Base-by-base conservation (phyloP, 1,140 invertebrate species). In the Prorops nasuta region DNA sequence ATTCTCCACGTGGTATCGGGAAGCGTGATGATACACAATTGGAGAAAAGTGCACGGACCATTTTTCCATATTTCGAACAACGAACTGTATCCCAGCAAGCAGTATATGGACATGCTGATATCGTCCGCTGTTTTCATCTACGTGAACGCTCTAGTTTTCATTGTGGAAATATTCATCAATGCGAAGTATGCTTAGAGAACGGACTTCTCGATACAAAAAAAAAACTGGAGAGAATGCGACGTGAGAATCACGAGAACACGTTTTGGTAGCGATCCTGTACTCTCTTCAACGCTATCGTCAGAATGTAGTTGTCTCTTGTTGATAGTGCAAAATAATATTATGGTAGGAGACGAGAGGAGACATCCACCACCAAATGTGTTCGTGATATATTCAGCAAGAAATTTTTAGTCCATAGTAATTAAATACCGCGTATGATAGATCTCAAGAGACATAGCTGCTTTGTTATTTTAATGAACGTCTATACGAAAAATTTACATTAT, bases 1-100 rank as follows among this genome's bases (percentile, higher is more conserved):
- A 69, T 83, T 14, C 71, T 88, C 50, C 86, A 86, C 59, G 70
- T 86, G 1, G 79, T 84, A 2, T 81, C 85, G 0, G 85, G 80
- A 10, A 81, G 76, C 28, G 70, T 86, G 18, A 82, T 85, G 20
- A 78, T 86, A 41, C 80, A 83, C 56, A 83, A 82, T 74, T 82
- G 80, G 79, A 72, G 67, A 51, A 76, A 70, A 20, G 57, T 72
- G 7, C 44, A 64, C 28, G 56, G 64, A 3, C 58, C 61, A 34
- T 28, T 10, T 6, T 69, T 69, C 44, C 61, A 64, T 32, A 67
- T 75, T 15, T 64, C 71, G 36, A 79, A 79, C 54, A 74, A 79
- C 49, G 75, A 80, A 22, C 72, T 74, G 35, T 79, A 79, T 45
- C 78, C 81, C 3, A 79, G 81, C 42, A 81, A 83, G 49, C 74